phyloP scores from a whole-genome alignment of 2,888 invertebrate genomes.

The Malacosoma neustria region DNA sequence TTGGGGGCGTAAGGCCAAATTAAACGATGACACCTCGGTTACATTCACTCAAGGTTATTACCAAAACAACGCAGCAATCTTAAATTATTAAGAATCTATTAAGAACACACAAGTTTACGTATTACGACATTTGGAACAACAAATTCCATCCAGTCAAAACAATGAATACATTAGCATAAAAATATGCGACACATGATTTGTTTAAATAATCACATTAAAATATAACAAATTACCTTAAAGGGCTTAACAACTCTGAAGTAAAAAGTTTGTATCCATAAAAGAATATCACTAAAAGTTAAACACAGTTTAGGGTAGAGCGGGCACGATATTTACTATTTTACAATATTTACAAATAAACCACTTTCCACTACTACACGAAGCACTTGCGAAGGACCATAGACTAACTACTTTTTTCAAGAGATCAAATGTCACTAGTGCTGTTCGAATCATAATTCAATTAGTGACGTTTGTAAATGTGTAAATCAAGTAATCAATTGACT shows the following conservation, averaged over 20 bases:
- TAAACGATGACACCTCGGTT: slow-evolving; percentile 37
- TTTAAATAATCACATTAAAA: slow-evolving; percentile 11
- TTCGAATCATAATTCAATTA: too few relatives aligned
- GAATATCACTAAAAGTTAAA: slow-evolving; percentile 30
- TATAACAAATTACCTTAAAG: slow-evolving; percentile 37
- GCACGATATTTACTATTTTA: slow-evolving; percentile 41
- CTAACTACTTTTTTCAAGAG: background rate
- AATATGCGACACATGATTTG: slow-evolving; percentile 18
- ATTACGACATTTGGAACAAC: slow-evolving; percentile 20
- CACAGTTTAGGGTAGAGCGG: slow-evolving; percentile 22
- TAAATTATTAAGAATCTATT: slow-evolving; percentile 15
- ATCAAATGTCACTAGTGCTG: background rate
- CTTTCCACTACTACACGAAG: slow-evolving; percentile 44
- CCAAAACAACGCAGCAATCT: slow-evolving; percentile 27
- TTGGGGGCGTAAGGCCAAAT: slow-evolving; percentile 31
- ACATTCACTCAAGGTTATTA: slow-evolving; percentile 38
- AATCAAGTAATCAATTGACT: too few relatives aligned
- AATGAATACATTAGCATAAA: slow-evolving; percentile 20
- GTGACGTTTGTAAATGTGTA: too few relatives aligned
- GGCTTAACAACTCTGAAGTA: slow-evolving; percentile 20
- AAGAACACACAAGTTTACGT: slow-evolving; percentile 13
- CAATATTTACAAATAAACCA: slow-evolving; percentile 66
- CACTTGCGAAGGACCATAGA: slow-evolving; percentile 22
- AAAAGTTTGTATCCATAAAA: slow-evolving; percentile 36
- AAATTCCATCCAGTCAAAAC: slow-evolving; percentile 14